phyloP scores from a whole-genome alignment of 1,140 invertebrate species.

The Conus ventricosus region DNA sequence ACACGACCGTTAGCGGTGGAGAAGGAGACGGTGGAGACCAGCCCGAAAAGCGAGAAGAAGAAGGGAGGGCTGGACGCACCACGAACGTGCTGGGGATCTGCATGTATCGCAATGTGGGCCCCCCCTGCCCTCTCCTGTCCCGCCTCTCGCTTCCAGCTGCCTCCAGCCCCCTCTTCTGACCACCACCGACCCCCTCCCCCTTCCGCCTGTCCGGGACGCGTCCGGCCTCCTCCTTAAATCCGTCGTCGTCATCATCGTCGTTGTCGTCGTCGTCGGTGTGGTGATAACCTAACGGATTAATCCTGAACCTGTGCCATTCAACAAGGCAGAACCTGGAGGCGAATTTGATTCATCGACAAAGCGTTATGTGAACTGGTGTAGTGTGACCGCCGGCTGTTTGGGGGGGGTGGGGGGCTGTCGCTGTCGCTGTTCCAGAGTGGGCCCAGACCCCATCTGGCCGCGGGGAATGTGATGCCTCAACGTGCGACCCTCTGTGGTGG shows the following conservation, averaged over 20 bases:
- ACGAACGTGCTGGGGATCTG: background rate
- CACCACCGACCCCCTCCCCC: background rate
- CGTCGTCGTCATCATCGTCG: too few relatives aligned
- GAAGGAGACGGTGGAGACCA: background rate
- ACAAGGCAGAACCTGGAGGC: too few relatives aligned
- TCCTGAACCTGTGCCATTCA: too few relatives aligned
- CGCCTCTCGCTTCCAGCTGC: constrained; percentile 1
- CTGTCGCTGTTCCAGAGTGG: background rate
- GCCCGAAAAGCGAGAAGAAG: background rate
- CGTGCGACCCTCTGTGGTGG: too few relatives aligned
- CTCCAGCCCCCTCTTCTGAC: background rate
- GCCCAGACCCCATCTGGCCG: background rate
- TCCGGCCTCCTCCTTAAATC: background rate
- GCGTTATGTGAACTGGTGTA: too few relatives aligned
- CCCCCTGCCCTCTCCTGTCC: background rate
- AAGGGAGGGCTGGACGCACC: background rate
- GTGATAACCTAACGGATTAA: too few relatives aligned
- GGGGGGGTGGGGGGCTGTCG: background rate
- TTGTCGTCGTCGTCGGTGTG: too few relatives aligned
- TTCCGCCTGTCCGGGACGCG: background rate
- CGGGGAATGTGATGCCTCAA: too few relatives aligned
- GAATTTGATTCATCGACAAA: too few relatives aligned
- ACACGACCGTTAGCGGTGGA: background rate
- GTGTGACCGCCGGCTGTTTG: background rate
- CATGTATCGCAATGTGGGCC: background rate